A percentile compares a stretch with the other conserved stretches of the same genome.
phyloP scores from a whole-genome alignment of 1,140 invertebrate genomes.

The Zophobas atratus region DNA sequence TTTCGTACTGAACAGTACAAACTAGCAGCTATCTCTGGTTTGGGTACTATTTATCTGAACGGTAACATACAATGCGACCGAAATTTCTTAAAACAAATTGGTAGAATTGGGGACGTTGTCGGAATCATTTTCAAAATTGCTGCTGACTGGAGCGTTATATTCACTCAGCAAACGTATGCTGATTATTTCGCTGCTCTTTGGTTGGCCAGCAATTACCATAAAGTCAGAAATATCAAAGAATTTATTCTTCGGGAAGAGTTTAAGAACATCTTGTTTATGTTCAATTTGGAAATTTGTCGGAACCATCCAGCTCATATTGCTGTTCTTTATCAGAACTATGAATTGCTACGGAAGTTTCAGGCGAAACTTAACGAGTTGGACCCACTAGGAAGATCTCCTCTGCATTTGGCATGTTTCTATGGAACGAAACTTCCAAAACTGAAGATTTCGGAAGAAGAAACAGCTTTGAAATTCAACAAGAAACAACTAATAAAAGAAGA shows the following conservation, averaged over 20 bases:
- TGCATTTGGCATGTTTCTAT: not conserved
- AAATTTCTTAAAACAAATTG: not conserved
- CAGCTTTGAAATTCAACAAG: not conserved
- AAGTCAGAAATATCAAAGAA: not conserved
- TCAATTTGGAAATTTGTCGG: slow-evolving; percentile 7
- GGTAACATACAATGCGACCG: not conserved
- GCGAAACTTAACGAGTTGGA: not conserved
- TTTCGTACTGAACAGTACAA: slow-evolving; percentile 14
- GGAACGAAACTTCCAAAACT: not conserved
- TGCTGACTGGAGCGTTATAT: not conserved
- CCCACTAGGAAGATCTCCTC: not conserved
- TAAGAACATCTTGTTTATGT: slow-evolving; percentile 20
- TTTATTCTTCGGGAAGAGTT: not conserved
- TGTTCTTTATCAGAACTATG: slow-evolving; percentile 7
- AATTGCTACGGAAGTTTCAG: not conserved
- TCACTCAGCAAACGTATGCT: slow-evolving; percentile 6
- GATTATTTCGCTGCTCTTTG: slow-evolving; percentile 26
- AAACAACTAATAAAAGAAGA: not conserved
- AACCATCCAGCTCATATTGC: slow-evolving; percentile 13
- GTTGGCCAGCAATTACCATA: slow-evolving; percentile 1
- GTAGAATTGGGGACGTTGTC: not conserved
- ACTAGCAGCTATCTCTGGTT: slow-evolving; percentile 13
- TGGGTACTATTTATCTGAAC: not conserved
- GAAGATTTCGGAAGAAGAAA: not conserved
- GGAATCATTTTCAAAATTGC: slow-evolving; percentile 3